Evolutionary conservation across 2,113 vertebrate species (phyloP).

Genomic region (Emydura subglobosa): DNA sequence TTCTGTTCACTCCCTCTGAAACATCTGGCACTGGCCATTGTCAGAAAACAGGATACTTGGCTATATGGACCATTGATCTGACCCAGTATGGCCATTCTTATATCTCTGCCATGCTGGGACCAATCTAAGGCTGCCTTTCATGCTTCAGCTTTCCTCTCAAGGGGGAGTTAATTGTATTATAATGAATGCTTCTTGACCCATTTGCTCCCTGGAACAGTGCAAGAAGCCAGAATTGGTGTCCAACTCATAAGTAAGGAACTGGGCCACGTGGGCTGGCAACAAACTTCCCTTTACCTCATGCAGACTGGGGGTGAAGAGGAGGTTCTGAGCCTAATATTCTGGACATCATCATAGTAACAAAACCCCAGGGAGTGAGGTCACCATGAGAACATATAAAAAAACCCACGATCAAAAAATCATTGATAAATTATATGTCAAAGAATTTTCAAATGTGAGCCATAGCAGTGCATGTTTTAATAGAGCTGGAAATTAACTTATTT

Average conservation of each 20-base stretch:
- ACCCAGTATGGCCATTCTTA: not conserved
- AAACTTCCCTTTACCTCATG: not conserved
- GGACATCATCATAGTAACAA: not conserved
- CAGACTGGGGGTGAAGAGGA: not conserved
- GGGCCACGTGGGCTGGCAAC: not conserved
- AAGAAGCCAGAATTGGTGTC: not conserved
- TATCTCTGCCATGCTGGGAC: too few relatives aligned
- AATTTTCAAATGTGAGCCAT: not conserved
- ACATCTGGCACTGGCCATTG: not conserved
- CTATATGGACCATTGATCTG: not conserved
- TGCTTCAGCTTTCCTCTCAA: not conserved
- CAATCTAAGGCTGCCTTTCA: not conserved
- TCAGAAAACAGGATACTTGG: not conserved
- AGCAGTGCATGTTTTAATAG: not conserved
- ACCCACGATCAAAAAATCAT: not conserved
- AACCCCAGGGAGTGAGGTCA: accelerated
- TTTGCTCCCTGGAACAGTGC: not conserved
- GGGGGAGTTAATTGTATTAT: not conserved
- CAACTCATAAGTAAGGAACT: not conserved
- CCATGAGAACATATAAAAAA: accelerated
- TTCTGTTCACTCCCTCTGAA: not conserved
- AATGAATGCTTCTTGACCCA: not conserved
- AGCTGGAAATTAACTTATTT: not conserved
- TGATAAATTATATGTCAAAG: not conserved
- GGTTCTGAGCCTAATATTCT: not conserved